phyloP scores from a whole-genome alignment of 2,888 invertebrate genomes.

The Coenonympha arcania region DNA sequence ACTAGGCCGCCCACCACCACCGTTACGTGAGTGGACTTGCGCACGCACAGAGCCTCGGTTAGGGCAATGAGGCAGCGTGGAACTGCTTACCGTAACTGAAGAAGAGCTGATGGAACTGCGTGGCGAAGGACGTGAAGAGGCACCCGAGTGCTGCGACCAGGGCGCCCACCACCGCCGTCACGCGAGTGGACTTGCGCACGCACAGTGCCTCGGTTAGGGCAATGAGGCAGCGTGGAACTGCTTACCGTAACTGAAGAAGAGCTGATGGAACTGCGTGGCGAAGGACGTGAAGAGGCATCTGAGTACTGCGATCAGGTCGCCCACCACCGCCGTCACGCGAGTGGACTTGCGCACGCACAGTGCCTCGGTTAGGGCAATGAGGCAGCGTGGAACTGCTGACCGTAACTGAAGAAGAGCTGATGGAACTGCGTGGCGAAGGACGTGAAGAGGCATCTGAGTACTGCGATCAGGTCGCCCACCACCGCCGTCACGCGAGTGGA shows the following conservation, averaged over 20 bases:
- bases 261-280: too few species aligned
- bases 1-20: too few species aligned
- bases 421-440: slow-evolving; percentile 92
- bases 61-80: too few species aligned
- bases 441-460: slow-evolving; percentile 89
- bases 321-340: too few species aligned
- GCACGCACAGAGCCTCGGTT: too few species aligned
- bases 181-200: slow-evolving; percentile 87
- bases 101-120: slow-evolving; percentile 91
- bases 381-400: too few species aligned
- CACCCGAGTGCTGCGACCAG: slow-evolving; percentile 89
- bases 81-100: slow-evolving; percentile 82
- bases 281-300: too few species aligned
- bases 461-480: slow-evolving; percentile 88
- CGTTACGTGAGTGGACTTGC: too few species aligned
- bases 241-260: too few species aligned
- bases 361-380: too few species aligned
- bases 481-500: slow-evolving; percentile 91
- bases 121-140: slow-evolving; percentile 91
- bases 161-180: slow-evolving; percentile 90
- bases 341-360: too few species aligned
- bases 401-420: slow-evolving; percentile 90
- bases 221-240: slow-evolving; percentile 86
- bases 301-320: too few species aligned
- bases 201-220: slow-evolving; percentile 90